Evolutionary conservation across 2,797 vertebrate species (phyloP), one percentile per base, ranked within the genome.

Genomic region (Ficedula albicollis): DNA sequence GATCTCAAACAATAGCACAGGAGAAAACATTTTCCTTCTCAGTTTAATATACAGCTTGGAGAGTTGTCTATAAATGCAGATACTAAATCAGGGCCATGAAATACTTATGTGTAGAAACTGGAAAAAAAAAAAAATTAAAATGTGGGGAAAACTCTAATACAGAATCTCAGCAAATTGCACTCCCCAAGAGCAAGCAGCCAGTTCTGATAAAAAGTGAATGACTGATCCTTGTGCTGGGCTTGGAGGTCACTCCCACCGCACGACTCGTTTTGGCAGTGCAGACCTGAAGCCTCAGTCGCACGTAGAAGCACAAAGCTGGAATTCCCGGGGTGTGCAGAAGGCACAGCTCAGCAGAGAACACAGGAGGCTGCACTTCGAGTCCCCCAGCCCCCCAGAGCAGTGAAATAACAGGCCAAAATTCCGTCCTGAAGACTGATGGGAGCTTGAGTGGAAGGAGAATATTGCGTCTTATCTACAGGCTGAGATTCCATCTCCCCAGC

Each of bases 251-350:
- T 79, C 9, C 4, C 43, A 17, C 25, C 12, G 3, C 0, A 0
- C 13, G 29, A 21, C 3, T 0, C 5, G 0, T 55, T 20, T 20
- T 2, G 0, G 43, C 48, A n/a, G 2, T 3, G 34, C 43, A n/a
- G 16, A 51, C 13, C 19, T 63, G 19, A 19, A 55, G 30, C 34
- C 46, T 46, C 38, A 32, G 41, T 0, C 63, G 52, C 12, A 4
- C 2, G 3, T 5, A 7, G 38, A 36, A 59, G n/a, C 11, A 69
- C 14, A 60, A 13, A 43, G 13, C 9, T 67, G 32, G 15, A 51
- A 48, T 34, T 49, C 23, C n/a, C 16, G 3, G 27, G 6, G 16
- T 38, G 32, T 72, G 56, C 52, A 68, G 59, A 29, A 25, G 44
- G 60, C 39, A 22, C 3, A 25, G 16, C 34, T n/a, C 32, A 17